Evolutionary conservation across 2,797 vertebrate species (phyloP).

Genomic region (Bovichtus variegatus): DNA sequence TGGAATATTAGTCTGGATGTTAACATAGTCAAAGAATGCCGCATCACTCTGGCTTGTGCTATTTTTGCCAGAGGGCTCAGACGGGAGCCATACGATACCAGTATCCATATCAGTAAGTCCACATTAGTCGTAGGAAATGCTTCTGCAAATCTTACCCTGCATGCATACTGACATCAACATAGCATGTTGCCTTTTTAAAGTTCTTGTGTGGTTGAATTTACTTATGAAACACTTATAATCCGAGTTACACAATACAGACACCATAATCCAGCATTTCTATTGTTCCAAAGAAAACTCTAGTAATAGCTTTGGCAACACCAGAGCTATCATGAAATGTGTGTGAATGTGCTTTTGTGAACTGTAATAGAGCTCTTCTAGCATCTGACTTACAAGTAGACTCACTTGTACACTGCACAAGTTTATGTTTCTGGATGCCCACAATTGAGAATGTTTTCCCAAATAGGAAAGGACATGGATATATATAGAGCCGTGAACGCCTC

Average conservation of each 20-base stretch:
- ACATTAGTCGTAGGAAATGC: not conserved
- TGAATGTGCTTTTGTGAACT: not conserved
- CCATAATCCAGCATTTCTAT: not conserved
- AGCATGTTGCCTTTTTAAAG: not conserved
- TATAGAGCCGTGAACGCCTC: conserved; percentile 55
- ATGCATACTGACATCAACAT: not conserved
- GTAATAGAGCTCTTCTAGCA: not conserved
- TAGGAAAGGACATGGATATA: conserved; percentile 65
- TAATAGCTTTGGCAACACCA: conserved; percentile 4
- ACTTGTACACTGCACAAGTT: conserved; percentile 53
- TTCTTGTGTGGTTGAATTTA: not conserved
- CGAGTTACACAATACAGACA: conserved; percentile 3
- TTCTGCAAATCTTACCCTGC: not conserved
- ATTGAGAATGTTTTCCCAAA: conserved; percentile 79
- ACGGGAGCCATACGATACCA: not conserved
- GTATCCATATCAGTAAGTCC: conserved; percentile 6
- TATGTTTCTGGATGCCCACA: conserved; percentile 76
- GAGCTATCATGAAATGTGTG: not conserved
- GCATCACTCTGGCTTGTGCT: not conserved
- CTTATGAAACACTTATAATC: not conserved
- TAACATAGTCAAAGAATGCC: not conserved
- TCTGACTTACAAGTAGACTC: not conserved
- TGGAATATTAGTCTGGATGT: no score
- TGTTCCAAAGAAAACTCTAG: conserved; percentile 7
- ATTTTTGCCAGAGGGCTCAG: conserved; percentile 16